Percentiles rank a stretch among this genome's conserved stretches.
These are phyloP conservation scores for Setipinna tenuifilis DNA, from an alignment of 2,797 vertebrate genomes.

Conservation along the genomic window DNA sequence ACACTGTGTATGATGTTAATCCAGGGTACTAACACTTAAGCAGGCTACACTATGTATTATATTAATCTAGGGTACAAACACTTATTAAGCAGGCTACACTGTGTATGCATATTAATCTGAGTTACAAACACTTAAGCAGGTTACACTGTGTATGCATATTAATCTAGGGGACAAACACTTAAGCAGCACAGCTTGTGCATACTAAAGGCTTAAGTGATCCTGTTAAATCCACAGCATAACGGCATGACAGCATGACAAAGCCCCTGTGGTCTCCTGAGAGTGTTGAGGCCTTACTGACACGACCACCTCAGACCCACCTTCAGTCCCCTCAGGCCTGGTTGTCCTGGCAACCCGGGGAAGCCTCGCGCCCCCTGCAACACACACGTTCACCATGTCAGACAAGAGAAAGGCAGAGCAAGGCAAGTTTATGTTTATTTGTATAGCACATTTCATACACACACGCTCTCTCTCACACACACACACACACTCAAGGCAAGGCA, in stretches of 20 bases:
- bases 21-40: not conserved
- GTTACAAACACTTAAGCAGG: too few species aligned
- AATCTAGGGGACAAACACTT: too few species aligned
- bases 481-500: too few species aligned
- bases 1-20: not conserved
- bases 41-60: too few species aligned
- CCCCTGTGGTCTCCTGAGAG: not conserved
- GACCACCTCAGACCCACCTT: constrained; percentile 77
- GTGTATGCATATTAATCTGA: too few species aligned
- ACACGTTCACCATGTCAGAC: not conserved
- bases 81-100: too few species aligned
- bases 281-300: too few species aligned
- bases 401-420: too few species aligned
- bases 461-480: not conserved
- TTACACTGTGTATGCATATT: too few species aligned
- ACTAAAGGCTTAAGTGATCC: not conserved
- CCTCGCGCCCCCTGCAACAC: constrained; percentile 84
- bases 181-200: too few species aligned
- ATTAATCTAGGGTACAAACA: too few species aligned
- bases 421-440: not conserved
- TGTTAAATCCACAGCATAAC: not conserved
- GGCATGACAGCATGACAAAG: too few species aligned
- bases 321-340: constrained; percentile 88
- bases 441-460: not conserved
- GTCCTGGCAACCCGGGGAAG: constrained; percentile 93